Evolutionary conservation across 2,113 vertebrate genomes (phyloP), one percentile per base, ranked within the genome.

Genomic region (Mesocricetus auratus): DNA sequence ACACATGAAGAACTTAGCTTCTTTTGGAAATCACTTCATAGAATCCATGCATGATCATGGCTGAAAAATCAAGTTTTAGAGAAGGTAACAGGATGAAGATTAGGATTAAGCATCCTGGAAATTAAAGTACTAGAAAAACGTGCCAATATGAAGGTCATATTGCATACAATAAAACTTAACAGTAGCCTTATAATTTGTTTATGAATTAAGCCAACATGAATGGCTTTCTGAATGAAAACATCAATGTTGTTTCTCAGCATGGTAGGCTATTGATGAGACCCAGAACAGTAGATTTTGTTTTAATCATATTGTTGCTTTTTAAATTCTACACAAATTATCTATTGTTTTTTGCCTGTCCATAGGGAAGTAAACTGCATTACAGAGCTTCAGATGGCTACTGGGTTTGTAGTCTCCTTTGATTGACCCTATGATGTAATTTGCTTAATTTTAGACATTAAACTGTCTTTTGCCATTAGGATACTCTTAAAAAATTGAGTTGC

Each of bases 401-500:
- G 53, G 5, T 56, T 11, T 56, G 93, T 66, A 45, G 89, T 96
- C n/a, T 73, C 89, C 98, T 97, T 96, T 90, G 69, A 89, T 85
- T 29, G 71, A 36, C 77, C 4, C 29, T 78, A 42, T 73, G 39
- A 45, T 73, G 53, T 79, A 93, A 93, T 95, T 94, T 90, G 1
- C 53, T 42, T 81, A 94, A 90, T 92, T 91, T 87, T 91, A 68
- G 45, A 36, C 16, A 39, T 12, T 53, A 66, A 71, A 36, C 39
- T 94, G 8, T 22, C 5, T 2, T 89, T 73, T 53, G 50, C 29
- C 62, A 29, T 62, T 56, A 36, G 66, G 11, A 2, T 5, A 62
- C 7, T 86, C 73, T 39, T n/a, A 66, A 33, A 33, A 12, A 50
- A 29, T 73, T 91, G 47, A 89, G 3, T 45, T 74, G 10, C 15